phyloP scores from a whole-genome alignment of 1,140 invertebrate species.

The Alviniconcha marisindica region DNA sequence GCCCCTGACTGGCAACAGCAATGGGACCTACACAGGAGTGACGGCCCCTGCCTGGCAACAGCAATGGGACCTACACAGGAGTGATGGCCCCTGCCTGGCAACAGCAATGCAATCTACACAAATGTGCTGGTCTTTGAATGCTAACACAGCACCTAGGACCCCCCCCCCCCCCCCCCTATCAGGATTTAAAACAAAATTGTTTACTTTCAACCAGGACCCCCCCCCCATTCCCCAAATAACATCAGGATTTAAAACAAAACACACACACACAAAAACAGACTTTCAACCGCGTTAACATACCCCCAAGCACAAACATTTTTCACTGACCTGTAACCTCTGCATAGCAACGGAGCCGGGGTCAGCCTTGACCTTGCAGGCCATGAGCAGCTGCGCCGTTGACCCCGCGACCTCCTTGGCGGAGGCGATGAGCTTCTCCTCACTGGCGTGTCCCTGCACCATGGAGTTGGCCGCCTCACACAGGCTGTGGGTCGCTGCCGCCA shows the following conservation, averaged over 20 bases:
- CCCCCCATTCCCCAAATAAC: neutral
- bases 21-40: neutral
- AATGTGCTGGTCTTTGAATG: no score
- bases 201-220: no score
- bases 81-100: neutral
- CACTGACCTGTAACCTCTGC: slow-evolving; percentile 86
- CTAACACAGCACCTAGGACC: neutral
- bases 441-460: slow-evolving; percentile 94
- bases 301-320: neutral
- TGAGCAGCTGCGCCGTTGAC: slow-evolving; percentile 96
- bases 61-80: neutral
- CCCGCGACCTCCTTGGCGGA: slow-evolving; percentile 97
- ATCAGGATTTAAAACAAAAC: no score
- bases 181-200: no score
- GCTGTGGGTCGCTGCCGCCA: slow-evolving; percentile 97
- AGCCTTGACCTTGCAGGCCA: slow-evolving; percentile 99
- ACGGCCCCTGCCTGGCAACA: neutral
- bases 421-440: slow-evolving; percentile 97
- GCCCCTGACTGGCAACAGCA: neutral
- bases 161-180: neutral
- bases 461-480: slow-evolving; percentile 98
- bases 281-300: neutral
- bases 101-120: no score
- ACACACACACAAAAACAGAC: neutral
- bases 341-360: slow-evolving; percentile 96